Conservation (phyloP, 2,113 vertebrate species). For the Bufo bufo region DNA sequence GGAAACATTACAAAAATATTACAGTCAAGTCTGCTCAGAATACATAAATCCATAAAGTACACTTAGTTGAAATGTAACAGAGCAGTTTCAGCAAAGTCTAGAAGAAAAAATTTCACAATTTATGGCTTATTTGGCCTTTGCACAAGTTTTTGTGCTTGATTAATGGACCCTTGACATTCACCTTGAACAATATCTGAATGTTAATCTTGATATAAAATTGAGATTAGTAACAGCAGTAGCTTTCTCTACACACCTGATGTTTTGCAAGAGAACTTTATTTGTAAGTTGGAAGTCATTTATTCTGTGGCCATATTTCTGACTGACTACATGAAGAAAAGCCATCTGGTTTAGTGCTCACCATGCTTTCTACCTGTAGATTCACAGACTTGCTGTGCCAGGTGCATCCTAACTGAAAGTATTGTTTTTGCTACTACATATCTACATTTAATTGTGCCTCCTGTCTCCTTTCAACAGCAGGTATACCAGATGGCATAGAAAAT, state of each 20-base stretch:
- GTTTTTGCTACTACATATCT: constrained; percentile 63
- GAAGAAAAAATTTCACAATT: constrained; percentile 10
- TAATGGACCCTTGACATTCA: constrained; percentile 37
- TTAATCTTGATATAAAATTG: constrained; percentile 42
- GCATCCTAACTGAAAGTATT: constrained; percentile 65
- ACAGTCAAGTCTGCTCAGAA: background rate
- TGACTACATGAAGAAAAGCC: constrained; percentile 68
- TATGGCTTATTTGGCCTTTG: constrained; percentile 26
- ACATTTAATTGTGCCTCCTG: constrained; percentile 63
- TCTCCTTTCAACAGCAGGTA: constrained; percentile 65
- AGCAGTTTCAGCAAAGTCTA: constrained; percentile 23
- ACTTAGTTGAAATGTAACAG: background rate
- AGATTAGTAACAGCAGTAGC: constrained; percentile 51
- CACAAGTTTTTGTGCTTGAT: constrained; percentile 37
- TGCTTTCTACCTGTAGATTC: constrained; percentile 68
- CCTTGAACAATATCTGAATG: constrained; percentile 41
- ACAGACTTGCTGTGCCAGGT: constrained; percentile 66
- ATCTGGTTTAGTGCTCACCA: constrained; percentile 67
- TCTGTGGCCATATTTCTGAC: constrained; percentile 66
- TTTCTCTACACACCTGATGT: constrained; percentile 56
- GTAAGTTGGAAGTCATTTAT: constrained; percentile 56
- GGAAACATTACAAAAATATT: constrained; percentile 36
- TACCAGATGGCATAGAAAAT: constrained; percentile 68
- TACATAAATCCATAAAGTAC: background rate
- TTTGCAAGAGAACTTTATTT: constrained; percentile 59